A percentile compares a stretch with the other conserved stretches of the same genome.
Conservation (phyloP, 2,113 vertebrate species). For the Perca schrenkii region DNA sequence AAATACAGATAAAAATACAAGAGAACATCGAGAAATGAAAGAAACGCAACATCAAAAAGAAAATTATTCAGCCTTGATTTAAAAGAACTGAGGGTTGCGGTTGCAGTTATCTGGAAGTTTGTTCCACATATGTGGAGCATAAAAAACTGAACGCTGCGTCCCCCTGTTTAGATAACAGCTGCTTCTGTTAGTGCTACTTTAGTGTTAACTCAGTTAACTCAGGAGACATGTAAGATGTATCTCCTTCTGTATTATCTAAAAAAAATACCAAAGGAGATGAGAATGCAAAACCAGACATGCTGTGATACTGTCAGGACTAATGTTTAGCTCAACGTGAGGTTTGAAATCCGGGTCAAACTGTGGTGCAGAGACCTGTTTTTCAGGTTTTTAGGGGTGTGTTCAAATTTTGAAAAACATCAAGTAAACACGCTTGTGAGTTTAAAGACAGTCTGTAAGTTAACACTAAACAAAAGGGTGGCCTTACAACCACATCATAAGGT, state of each 20-base stretch:
- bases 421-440: not conserved
- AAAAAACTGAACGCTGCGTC: too few relatives aligned
- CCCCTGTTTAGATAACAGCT: not conserved
- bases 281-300: not conserved
- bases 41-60: too few relatives aligned
- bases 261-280: not conserved
- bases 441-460: conserved; percentile 3
- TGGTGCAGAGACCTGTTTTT: conserved; percentile 5
- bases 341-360: not conserved
- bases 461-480: not conserved
- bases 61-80: too few relatives aligned
- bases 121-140: too few relatives aligned
- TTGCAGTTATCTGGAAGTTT: too few relatives aligned
- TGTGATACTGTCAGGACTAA: not conserved
- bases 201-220: not conserved
- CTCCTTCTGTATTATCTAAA: not conserved
- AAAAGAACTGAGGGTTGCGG: too few relatives aligned
- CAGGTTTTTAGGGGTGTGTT: conserved; percentile 12
- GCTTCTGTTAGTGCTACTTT: not conserved
- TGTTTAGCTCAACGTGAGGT: not conserved
- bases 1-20: too few relatives aligned
- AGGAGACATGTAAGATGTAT: not conserved
- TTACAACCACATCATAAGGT: too few relatives aligned
- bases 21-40: too few relatives aligned
- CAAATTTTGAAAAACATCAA: conserved; percentile 1